Conservation (phyloP, 2,113 vertebrate species). For the Corythoichthys intestinalis region DNA sequence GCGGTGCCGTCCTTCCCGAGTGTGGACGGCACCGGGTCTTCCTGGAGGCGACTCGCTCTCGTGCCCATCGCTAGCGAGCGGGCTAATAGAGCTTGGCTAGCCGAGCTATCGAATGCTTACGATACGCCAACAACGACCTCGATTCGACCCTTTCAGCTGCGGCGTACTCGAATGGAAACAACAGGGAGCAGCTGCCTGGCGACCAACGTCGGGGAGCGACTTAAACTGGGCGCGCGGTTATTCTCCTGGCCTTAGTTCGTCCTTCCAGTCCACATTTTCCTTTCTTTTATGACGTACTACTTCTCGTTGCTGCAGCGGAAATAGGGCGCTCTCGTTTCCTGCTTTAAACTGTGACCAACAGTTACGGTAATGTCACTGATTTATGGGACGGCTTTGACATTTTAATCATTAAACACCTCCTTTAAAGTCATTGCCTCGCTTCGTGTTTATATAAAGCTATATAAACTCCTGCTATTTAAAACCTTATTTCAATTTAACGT, state of each 20-base stretch:
- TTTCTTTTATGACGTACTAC: conserved; percentile 46
- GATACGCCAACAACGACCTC: conserved; percentile 29
- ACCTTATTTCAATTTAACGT: background rate
- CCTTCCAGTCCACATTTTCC: conserved; percentile 56
- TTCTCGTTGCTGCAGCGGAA: conserved; percentile 68
- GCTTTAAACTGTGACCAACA: background rate
- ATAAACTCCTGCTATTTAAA: background rate
- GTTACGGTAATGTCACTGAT: conserved; percentile 44
- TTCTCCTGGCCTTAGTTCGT: conserved; percentile 36
- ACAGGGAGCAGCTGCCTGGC: background rate
- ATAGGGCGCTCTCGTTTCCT: conserved; percentile 44
- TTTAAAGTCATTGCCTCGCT: background rate
- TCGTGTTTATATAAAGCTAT: background rate
- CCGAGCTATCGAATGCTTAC: conserved; percentile 15
- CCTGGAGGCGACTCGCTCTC: conserved; percentile 74
- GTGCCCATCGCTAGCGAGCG: conserved; percentile 67
- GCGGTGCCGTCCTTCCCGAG: conserved; percentile 65
- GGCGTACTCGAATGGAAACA: background rate
- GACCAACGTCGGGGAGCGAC: background rate
- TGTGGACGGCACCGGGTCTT: conserved; percentile 64
- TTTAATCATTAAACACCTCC: background rate
- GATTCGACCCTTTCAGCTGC: conserved; percentile 25
- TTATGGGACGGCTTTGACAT: background rate
- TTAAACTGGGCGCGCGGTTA: background rate
- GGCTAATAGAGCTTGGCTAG: conserved; percentile 37